phyloP scores from a whole-genome alignment of 2,113 vertebrate genomes.

The Otocyon megalotis region DNA sequence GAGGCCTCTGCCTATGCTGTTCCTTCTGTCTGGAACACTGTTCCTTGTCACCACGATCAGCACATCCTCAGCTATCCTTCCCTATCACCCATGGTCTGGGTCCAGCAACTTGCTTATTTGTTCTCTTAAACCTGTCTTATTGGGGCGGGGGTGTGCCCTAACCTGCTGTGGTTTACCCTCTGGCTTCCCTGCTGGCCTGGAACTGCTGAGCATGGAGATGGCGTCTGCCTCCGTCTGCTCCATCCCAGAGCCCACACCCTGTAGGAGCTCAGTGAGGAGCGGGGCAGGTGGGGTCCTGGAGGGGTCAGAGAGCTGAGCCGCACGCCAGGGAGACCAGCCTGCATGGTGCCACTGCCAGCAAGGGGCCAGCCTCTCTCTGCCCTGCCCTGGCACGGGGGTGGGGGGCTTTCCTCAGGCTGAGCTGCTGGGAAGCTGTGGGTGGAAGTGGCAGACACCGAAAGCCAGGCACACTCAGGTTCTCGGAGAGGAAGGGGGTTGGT shows the following conservation, averaged over 20 bases:
- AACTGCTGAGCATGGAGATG: neutral
- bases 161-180: neutral
- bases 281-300: neutral
- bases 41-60: neutral
- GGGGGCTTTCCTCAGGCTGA: neutral
- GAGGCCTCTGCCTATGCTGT: neutral
- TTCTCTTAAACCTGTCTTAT: neutral
- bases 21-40: neutral
- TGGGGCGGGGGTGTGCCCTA: neutral
- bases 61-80: neutral
- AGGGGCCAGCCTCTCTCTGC: neutral
- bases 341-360: neutral
- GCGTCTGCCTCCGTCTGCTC: neutral
- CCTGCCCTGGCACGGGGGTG: too few species aligned
- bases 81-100: neutral
- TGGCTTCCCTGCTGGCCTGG: neutral
- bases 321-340: neutral
- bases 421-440: conserved; percentile 57
- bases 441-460: neutral
- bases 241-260: neutral
- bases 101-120: neutral
- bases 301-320: neutral
- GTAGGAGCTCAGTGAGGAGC: neutral
- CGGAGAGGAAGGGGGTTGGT: neutral
- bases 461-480: neutral